Percentiles rank a stretch among this genome's conserved stretches.
Conservation (phyloP, 2,797 vertebrate genomes). For the Phyllotis vaccarum region DNA sequence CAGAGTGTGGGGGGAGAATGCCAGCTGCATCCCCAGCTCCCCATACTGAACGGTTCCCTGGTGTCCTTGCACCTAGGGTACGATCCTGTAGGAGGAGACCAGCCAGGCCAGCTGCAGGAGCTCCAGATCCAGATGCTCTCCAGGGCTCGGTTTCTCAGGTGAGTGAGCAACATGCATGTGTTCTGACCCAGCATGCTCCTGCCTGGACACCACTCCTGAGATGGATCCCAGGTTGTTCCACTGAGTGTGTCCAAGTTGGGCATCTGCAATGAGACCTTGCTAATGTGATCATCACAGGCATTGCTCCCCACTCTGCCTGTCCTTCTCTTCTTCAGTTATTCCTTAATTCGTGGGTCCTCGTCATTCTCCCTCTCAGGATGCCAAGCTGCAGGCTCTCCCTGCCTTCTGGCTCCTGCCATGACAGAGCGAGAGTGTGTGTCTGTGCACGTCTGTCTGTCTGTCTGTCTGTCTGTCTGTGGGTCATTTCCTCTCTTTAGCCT, state of each 20-base stretch:
- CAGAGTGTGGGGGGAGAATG: neutral
- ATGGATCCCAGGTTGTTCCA: neutral
- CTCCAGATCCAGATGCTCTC: rapidly evolving
- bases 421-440: too few relatives aligned
- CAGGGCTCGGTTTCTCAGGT: neutral
- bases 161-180: neutral
- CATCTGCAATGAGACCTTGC: neutral
- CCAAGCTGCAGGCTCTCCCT: neutral
- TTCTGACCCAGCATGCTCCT: too few relatives aligned
- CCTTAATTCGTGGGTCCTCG: neutral
- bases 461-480: neutral
- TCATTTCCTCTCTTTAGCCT: neutral
- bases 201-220: neutral
- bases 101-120: rapidly evolving
- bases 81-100: neutral
- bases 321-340: neutral
- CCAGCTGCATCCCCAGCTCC: rapidly evolving
- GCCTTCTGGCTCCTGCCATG: neutral
- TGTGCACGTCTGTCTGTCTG: neutral
- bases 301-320: neutral
- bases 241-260: neutral
- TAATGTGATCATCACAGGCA: too few relatives aligned
- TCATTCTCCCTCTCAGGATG: neutral
- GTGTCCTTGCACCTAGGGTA: neutral
- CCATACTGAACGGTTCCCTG: neutral